Evolutionary conservation across 1,140 invertebrate species (phyloP), one percentile per base, ranked within the genome.

Genomic region (Latrodectus geometricus): DNA sequence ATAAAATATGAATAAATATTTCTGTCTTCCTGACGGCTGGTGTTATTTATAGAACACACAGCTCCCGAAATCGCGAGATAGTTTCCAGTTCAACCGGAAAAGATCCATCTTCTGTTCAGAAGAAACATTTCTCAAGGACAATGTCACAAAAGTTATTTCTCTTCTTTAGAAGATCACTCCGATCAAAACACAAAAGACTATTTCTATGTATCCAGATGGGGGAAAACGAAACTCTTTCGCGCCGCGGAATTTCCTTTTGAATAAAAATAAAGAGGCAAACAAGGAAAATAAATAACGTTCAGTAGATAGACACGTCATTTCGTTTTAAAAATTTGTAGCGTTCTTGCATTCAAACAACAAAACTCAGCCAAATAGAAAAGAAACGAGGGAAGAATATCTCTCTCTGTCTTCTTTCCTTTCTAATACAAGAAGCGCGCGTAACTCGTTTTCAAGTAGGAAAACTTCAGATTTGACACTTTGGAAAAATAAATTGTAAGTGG

Each of bases 401-500:
- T 20, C 17, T 35, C 35, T 35, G 35, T 35, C 35, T 35, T 35
- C 35, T 35, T 35, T 35, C 1, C 35, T 3, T 35, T 65, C 61
- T 65, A 14, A 61, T 14, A 61, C 2, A 61, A 61, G 8, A 61
- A 61, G 11, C 54, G 54, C 54, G 54, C 54, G 54, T 14, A 14
- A 61, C 54, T 61, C 54, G 54, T 61, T 61, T 61, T 61, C 54
- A 61, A 11, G 20, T 9, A 69, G 20, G 68, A 21, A n/a, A 56
- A 83, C 50, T 83, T 73, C 70, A 61, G 20, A 68, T 83, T 83
- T 83, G 80, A 83, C 70, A 74, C 54, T 65, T 61, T 12, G 9
- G 70, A 74, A 74, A 83, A 83, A 74, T 74, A 83, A 83, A 74
- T 74, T 20, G 21, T n/a, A 9, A 74, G 12, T 56, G 80, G 80